Percentiles rank a stretch among this genome's conserved stretches.
Evolutionary conservation across 2,888 invertebrate genomes (phyloP).

Genomic region (Melipona bicolor): DNA sequence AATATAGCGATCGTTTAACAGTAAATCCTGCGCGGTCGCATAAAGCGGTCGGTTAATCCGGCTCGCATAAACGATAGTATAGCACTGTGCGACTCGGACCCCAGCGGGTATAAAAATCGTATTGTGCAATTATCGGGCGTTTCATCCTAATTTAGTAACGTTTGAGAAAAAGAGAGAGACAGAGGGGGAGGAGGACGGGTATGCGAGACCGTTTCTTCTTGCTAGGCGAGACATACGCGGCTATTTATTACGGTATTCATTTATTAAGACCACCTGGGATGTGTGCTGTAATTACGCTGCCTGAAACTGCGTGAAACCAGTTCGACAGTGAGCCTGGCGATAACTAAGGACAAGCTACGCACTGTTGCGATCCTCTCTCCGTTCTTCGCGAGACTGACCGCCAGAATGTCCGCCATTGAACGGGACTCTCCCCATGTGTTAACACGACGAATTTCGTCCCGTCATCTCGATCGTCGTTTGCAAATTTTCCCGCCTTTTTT

Average conservation of each 20-base stretch:
- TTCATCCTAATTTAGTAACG: conserved; percentile 12
- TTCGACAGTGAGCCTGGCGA: conserved; percentile 47
- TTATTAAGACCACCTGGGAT: conserved; percentile 64
- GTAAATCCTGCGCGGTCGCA: conserved; percentile 31
- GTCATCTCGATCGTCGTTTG: too few relatives aligned
- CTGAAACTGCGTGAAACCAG: conserved; percentile 51
- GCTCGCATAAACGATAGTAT: conserved; percentile 10
- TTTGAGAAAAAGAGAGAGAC: too few relatives aligned
- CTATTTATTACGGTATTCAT: conserved; percentile 59
- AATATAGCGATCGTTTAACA: conserved; percentile 41
- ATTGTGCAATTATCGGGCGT: conserved; percentile 49
- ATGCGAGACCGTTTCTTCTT: conserved; percentile 25
- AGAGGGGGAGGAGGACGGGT: too few relatives aligned
- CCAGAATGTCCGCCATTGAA: neutral
- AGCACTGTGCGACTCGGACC: neutral
- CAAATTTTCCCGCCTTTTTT: neutral
- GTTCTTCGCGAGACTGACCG: neutral
- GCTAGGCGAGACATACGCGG: conserved; percentile 16
- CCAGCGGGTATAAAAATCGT: conserved; percentile 34
- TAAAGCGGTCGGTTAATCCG: conserved; percentile 37
- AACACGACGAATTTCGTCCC: neutral
- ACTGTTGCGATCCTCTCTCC: neutral
- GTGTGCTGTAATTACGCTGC: conserved; percentile 51
- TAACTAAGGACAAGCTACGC: conserved; percentile 37
- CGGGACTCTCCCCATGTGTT: neutral